A percentile compares a stretch with the other conserved stretches of the same genome.
These are phyloP conservation scores for Goniozus legneri DNA, from an alignment of 1,140 invertebrate species.

Conservation along the genomic window DNA sequence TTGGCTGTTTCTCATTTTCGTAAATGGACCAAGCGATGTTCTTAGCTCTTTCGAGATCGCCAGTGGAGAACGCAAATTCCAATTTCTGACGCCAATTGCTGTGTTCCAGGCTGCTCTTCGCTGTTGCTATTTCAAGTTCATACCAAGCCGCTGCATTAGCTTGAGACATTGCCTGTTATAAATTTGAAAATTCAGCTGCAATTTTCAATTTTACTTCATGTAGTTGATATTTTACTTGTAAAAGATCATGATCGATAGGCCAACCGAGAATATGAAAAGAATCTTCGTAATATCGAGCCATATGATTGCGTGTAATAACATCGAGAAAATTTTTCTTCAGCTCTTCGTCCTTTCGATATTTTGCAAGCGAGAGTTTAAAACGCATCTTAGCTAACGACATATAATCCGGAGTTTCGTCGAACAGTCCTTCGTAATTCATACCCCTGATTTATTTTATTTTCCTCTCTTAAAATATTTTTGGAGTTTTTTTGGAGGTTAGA, in stretches of 20 bases:
- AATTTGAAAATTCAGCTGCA: not conserved
- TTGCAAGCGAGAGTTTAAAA: constrained; percentile 32
- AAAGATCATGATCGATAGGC: constrained; percentile 53
- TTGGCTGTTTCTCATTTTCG: constrained; percentile 76
- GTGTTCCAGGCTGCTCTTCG: not conserved
- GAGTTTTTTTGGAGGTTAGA: too few species aligned
- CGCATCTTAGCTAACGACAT: constrained; percentile 34
- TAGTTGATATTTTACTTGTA: too few species aligned
- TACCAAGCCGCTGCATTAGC: constrained; percentile 70
- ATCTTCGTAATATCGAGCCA: constrained; percentile 73
- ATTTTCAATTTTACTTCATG: not conserved
- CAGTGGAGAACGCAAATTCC: constrained; percentile 70
- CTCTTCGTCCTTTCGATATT: constrained; percentile 25
- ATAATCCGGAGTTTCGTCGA: constrained; percentile 31
- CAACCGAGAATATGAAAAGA: constrained; percentile 54
- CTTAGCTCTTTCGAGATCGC: constrained; percentile 60
- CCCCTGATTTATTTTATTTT: too few species aligned
- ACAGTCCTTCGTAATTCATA: constrained; percentile 8
- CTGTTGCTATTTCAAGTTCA: constrained; percentile 29
- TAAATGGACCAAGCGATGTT: constrained; percentile 67
- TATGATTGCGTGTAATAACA: constrained; percentile 38
- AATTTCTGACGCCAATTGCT: constrained; percentile 54
- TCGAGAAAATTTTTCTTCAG: constrained; percentile 29
- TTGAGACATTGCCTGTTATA: constrained; percentile 60
- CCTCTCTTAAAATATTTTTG: too few species aligned